phyloP scores from a whole-genome alignment of 2,888 invertebrate genomes.

The Tolmerus cingulatus region DNA sequence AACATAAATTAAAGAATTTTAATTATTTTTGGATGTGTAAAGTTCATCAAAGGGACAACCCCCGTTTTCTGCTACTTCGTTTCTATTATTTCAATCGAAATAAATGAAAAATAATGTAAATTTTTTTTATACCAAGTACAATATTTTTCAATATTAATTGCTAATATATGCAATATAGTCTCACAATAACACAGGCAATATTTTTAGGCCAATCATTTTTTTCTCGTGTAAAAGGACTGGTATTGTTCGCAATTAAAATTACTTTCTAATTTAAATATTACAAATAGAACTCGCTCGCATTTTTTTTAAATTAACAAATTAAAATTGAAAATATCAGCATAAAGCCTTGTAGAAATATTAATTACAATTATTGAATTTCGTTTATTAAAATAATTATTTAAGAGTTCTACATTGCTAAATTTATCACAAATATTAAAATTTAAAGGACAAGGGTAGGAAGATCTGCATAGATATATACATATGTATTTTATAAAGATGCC shows the following conservation, averaged over 20 bases:
- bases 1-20: background rate
- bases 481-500: background rate
- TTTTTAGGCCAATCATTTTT: background rate
- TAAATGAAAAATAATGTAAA: background rate
- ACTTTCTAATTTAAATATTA: background rate
- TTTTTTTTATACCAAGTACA: background rate
- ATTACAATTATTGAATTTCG: background rate
- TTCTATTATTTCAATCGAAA: background rate
- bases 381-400: background rate
- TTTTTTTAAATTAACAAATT: background rate
- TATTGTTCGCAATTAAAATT: background rate
- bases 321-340: background rate
- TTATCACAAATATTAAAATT: background rate
- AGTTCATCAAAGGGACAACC: background rate
- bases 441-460: background rate
- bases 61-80: background rate
- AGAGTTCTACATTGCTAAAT: background rate
- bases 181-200: background rate
- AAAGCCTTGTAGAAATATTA: background rate
- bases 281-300: background rate
- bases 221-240: background rate
- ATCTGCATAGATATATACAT: background rate
- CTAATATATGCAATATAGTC: background rate
- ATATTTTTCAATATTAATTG: background rate
- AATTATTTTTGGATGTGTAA: background rate